These are phyloP conservation scores for Rhadinocentrus ornatus DNA, from an alignment of 2,797 vertebrate genomes.

Conservation along the genomic window DNA sequence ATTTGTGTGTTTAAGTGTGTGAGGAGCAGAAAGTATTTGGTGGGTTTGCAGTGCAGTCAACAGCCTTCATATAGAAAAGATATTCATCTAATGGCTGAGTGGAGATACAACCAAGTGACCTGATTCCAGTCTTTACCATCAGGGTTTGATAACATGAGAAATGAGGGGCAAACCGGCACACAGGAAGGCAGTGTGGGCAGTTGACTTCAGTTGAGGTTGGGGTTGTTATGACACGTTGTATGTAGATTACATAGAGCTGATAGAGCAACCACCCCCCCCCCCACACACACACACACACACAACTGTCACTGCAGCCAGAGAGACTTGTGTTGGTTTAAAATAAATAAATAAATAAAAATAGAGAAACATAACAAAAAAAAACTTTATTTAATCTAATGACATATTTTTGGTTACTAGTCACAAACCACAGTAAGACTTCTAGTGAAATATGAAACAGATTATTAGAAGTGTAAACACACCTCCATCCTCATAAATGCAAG, in stretches of 20 bases:
- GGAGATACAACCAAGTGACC: constrained; percentile 58
- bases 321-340: constrained; percentile 11
- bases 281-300: neutral
- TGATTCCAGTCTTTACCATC: constrained; percentile 69
- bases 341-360: too few relatives aligned
- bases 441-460: constrained; percentile 11
- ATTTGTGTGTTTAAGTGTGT: neutral
- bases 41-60: constrained; percentile 50
- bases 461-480: rapidly evolving
- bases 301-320: constrained; percentile 59
- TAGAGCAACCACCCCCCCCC: constrained; percentile 12
- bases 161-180: constrained; percentile 63
- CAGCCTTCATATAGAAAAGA: constrained; percentile 54
- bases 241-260: constrained; percentile 58
- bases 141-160: constrained; percentile 54
- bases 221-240: constrained; percentile 66
- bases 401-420: constrained; percentile 29
- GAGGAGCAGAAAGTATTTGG: constrained; percentile 1
- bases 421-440: neutral
- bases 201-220: constrained; percentile 66
- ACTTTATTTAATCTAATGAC: constrained; percentile 33
- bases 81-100: constrained; percentile 60
- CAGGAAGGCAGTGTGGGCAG: constrained; percentile 75
- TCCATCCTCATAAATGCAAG: neutral
- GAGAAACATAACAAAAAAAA: too few relatives aligned